A percentile compares a stretch with the other conserved stretches of the same genome.
These are phyloP conservation scores for Tapirus terrestris DNA, from an alignment of 2,113 vertebrate genomes.

Conservation along the genomic window DNA sequence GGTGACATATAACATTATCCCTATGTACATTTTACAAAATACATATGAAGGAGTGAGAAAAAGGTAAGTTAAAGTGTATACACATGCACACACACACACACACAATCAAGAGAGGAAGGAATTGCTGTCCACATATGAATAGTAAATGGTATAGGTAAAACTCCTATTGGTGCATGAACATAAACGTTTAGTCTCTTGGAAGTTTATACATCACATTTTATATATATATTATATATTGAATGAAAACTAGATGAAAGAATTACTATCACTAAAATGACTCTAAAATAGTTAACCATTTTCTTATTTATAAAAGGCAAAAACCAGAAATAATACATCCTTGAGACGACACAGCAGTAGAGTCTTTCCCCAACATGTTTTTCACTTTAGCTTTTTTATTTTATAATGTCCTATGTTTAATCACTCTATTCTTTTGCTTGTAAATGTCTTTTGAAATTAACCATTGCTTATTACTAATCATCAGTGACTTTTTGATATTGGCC, in stretches of 20 bases:
- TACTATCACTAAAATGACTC: background rate
- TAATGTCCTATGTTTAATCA: background rate
- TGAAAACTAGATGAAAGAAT: conserved; percentile 20
- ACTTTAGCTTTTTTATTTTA: background rate
- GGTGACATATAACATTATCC: background rate
- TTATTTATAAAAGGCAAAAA: background rate
- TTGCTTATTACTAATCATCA: background rate
- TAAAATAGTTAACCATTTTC: background rate
- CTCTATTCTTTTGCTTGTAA: background rate
- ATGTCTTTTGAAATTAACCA: conserved; percentile 5
- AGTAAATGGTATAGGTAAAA: background rate
- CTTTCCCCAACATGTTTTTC: background rate
- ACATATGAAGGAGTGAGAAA: background rate
- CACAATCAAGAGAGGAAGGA: background rate
- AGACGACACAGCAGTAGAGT: background rate
- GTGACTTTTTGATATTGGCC: background rate
- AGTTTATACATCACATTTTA: background rate
- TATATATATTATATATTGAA: background rate
- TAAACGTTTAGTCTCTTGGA: background rate
- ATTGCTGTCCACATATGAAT: background rate
- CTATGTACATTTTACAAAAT: background rate
- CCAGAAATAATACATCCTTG: background rate
- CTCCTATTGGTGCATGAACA: no score
- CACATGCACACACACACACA: background rate
- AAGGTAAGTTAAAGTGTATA: background rate